Base-by-base conservation (phyloP, 2,797 vertebrate genomes). In the Karalla daura region DNA sequence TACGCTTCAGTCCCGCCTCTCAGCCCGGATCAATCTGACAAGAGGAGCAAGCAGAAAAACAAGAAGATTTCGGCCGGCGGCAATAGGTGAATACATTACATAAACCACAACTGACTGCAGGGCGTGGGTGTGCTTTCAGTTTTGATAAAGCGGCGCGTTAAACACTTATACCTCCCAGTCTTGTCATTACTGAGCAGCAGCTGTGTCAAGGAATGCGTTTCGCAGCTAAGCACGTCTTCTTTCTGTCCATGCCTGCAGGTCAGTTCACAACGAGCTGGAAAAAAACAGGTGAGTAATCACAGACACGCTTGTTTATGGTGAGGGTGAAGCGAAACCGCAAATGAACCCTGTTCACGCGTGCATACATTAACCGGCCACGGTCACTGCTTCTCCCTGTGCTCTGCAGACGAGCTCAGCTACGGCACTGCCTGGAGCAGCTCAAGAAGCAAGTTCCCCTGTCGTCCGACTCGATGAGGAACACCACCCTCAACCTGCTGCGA, bases 261-360 rank as follows among this genome's bases (percentile, higher is more conserved):
- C 95, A 21, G 94, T 95, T 73, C 97, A 98, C 88, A 99, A 98
- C n/a, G 96, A 97, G 82, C 84, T 99, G 92, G 96, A 98, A 72
- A 98, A 98, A 76, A 96, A 97, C 91, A 95, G 97, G 97, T 98
- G 92, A 92, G 28, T 35, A 8, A 4, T 4, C 6, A 46, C 3
- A 23, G 4, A 27, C 41, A n/a, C 0, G 11, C n/a, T 30, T n/a
- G n/a, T 5, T 33, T 24, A 4, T 14, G 10, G 17, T 24, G 32
- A 7, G 28, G 14, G 30, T 13, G 25, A 27, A 14, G 17, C 17
- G 3, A 5, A 33, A 15, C 46, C 24, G 9, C 13, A 7, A 3
- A 36, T 27, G 2, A 30, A 28, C 2, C 1, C 2, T 28, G 35
- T 39, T 44, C 20, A 25, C 27, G 20, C 55, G 12, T 18, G 30